Evolutionary conservation across 2,888 invertebrate species (phyloP), one percentile per base, ranked within the genome.

Genomic region (Troilus luridus): DNA sequence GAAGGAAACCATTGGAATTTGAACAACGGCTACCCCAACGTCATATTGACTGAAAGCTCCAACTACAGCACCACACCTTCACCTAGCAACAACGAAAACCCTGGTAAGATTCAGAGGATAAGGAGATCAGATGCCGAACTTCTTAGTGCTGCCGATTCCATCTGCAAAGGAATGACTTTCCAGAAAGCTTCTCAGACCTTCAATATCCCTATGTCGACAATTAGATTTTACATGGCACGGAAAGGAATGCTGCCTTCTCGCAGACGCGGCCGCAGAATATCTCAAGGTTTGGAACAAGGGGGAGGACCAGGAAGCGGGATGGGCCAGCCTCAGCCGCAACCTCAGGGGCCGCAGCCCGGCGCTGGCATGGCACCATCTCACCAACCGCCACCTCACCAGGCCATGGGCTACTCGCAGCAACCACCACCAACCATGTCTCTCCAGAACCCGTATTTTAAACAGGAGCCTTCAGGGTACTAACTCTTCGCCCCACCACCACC

Each of bases 121-220:
- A 92, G 92, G 24, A 90, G 92, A 72, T 92, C 92, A 24, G 92
- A 92, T 90, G 92, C 92, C n/a, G 92, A 92, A 90, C 91, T 92
- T 21, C 92, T 92, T 12, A 91, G 91, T 88, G 92, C 93, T 0
- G 97, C 97, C 7, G 97, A 97, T 94, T 97, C 97, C 94, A 97
- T 98, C 92, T 97, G 97, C n/a, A 96, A 97, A 91, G 97, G 98
- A 0, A 97, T 97, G 95, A 98, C 98, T 93, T 98, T 97, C 95
- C 97, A 97, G 94, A 97, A 97, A 1, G 97, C 97, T 60, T 97
- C 97, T 91, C 97, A 97, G 93, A 97, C 97, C 95, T 98, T 97
- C 94, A 97, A 97, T 94, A 97, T 98, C 94, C 98, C 98, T 92
- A 97, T 98, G 92, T 97, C 97, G 60, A 98, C 97, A 72, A 97